These are phyloP conservation scores for Diploptera punctata DNA, from an alignment of 2,888 invertebrate species.

Conservation along the genomic window DNA sequence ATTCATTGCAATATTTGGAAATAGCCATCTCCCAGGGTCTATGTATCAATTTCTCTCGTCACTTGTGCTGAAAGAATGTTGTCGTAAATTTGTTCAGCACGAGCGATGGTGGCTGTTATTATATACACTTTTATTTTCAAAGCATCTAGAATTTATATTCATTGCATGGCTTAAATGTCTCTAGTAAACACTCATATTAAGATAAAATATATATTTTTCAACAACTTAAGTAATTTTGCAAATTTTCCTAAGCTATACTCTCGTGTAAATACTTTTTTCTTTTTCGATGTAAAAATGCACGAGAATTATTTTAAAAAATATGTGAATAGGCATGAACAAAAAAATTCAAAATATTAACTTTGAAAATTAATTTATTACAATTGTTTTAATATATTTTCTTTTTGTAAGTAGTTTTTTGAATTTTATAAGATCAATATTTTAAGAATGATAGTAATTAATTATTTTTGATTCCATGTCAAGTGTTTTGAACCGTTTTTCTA, in stretches of 20 bases:
- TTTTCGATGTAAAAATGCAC: slow-evolving; percentile 34
- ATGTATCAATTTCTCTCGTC: background rate
- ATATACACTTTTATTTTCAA: slow-evolving; percentile 10
- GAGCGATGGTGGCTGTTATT: slow-evolving; percentile 3
- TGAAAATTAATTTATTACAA: too few species aligned
- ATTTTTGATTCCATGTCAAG: background rate
- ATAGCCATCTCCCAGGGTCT: slow-evolving; percentile 13
- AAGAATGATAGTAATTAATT: background rate
- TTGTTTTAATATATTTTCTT: too few species aligned
- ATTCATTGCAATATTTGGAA: too few species aligned
- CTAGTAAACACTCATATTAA: slow-evolving; percentile 12
- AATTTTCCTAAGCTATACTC: too few species aligned
- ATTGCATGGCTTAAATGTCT: slow-evolving; percentile 26
- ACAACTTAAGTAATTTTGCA: too few species aligned
- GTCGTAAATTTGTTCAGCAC: slow-evolving; percentile 5
- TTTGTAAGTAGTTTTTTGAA: too few species aligned
- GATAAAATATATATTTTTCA: too few species aligned
- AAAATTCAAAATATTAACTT: too few species aligned
- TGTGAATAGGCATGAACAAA: slow-evolving; percentile 33
- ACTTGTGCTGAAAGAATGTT: slow-evolving; percentile 14
- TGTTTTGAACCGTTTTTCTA: background rate
- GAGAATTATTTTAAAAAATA: slow-evolving; percentile 17
- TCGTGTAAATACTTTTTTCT: slow-evolving; percentile 27
- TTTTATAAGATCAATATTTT: background rate
- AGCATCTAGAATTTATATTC: slow-evolving; percentile 16